A percentile compares a stretch with the other conserved stretches of the same genome.
Evolutionary conservation across 92 coral and sea anemone species (phyloP).

Genomic region (Phymanthus crucifer): DNA sequence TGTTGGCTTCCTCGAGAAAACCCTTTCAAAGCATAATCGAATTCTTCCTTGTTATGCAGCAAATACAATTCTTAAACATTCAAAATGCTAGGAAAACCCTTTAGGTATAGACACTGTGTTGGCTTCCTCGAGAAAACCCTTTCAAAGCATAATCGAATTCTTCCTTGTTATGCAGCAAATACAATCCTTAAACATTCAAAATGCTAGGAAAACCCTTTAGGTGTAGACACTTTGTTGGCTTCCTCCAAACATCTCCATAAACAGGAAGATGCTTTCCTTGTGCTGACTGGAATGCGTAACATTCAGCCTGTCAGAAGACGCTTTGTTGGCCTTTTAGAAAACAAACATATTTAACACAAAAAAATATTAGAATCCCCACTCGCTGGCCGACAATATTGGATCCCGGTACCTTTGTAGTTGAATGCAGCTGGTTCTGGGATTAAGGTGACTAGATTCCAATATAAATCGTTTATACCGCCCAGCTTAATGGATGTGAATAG

Average conservation of each 20-base stretch:
- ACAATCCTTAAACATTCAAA: neutral
- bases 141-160: neutral
- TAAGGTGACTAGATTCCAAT: neutral
- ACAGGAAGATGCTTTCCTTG: neutral
- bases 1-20: too few relatives aligned
- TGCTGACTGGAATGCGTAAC: too few relatives aligned
- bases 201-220: neutral
- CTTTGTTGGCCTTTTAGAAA: neutral
- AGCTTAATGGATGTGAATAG: too few relatives aligned
- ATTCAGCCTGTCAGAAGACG: too few relatives aligned
- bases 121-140: neutral
- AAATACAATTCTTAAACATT: too few relatives aligned
- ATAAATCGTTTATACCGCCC: neutral
- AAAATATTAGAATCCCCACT: too few relatives aligned
- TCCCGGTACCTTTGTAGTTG: neutral
- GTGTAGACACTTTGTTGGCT: neutral
- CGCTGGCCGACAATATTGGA: neutral
- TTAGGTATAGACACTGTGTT: neutral
- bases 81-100: neutral
- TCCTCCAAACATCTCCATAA: neutral
- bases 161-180: too few relatives aligned
- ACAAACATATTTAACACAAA: neutral
- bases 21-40: neutral
- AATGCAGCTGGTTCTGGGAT: neutral
- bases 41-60: too few relatives aligned